Conservation (phyloP, 1,140 invertebrate species). For the Contarinia nasturtii region DNA sequence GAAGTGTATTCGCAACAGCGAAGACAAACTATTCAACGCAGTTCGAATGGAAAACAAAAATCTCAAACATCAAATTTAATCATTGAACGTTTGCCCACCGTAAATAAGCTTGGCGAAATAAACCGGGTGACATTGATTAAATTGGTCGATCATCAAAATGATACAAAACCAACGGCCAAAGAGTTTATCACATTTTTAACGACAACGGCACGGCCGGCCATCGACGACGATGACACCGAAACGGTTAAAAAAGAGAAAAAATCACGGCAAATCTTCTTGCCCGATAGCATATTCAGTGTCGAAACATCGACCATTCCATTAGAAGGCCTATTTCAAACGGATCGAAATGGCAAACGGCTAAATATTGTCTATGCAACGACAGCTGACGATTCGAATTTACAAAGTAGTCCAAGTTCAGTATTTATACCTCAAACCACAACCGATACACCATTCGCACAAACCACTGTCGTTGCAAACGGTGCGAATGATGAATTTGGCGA, state of each 20-base stretch:
- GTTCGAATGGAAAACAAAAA: conserved; percentile 29
- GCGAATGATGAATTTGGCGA: neutral
- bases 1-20: conserved; percentile 39
- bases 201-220: neutral
- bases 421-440: conserved; percentile 1
- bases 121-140: conserved; percentile 42
- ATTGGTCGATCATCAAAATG: conserved; percentile 20
- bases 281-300: conserved; percentile 16
- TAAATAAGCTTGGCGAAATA: conserved; percentile 43
- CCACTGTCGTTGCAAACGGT: neutral
- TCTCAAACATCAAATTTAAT: conserved; percentile 20
- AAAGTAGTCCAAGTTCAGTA: neutral
- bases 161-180: conserved; percentile 3
- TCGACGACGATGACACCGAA: neutral
- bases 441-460: no score
- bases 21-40: conserved; percentile 31
- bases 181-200: conserved; percentile 11
- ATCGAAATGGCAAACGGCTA: conserved; percentile 16
- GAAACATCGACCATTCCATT: conserved; percentile 40
- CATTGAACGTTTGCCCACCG: conserved; percentile 31
- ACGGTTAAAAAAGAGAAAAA: neutral
- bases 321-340: conserved; percentile 36
- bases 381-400: neutral
- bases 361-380: neutral
- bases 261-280: conserved; percentile 6